Evolutionary conservation across 2,797 vertebrate species (phyloP).

Genomic region (Lateolabrax maculatus): DNA sequence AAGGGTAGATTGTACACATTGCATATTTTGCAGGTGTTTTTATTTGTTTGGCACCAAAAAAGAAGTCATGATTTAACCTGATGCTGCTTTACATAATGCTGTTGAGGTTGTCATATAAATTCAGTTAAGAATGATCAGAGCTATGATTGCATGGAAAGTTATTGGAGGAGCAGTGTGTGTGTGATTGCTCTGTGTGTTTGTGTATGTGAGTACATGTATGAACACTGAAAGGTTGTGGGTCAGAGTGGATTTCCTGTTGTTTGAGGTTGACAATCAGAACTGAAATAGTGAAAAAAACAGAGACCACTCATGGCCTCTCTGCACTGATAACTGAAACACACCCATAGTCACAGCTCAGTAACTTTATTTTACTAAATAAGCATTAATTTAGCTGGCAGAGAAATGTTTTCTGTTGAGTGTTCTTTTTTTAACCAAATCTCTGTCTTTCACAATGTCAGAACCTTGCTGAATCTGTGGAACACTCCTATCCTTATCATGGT

Average conservation of each 20-base stretch:
- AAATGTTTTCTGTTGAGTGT: neutral
- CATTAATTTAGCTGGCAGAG: neutral
- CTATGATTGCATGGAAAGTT: conserved; percentile 29
- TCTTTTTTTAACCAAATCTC: conserved; percentile 15
- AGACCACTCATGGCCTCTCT: conserved; percentile 69
- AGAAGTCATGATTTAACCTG: neutral
- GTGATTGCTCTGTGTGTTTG: conserved; percentile 41
- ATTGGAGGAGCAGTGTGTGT: neutral
- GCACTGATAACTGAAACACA: conserved; percentile 24
- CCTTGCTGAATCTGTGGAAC: neutral
- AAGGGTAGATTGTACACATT: neutral
- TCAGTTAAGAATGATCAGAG: neutral
- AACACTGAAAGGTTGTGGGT: conserved; percentile 82
- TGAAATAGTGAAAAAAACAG: conserved; percentile 66
- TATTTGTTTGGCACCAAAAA: neutral
- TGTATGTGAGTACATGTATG: conserved; percentile 43
- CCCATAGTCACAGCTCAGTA: neutral
- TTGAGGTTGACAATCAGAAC: conserved; percentile 82
- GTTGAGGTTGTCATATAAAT: neutral
- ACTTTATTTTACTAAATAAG: neutral
- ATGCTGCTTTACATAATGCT: neutral
- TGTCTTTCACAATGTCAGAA: neutral
- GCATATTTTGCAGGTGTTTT: neutral
- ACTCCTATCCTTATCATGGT: conserved; percentile 19
- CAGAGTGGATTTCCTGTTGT: conserved; percentile 84